These are phyloP conservation scores for Lepidiolamprologus cunningtoni DNA, from an alignment of 2,113 vertebrate genomes.

Conservation along the genomic window DNA sequence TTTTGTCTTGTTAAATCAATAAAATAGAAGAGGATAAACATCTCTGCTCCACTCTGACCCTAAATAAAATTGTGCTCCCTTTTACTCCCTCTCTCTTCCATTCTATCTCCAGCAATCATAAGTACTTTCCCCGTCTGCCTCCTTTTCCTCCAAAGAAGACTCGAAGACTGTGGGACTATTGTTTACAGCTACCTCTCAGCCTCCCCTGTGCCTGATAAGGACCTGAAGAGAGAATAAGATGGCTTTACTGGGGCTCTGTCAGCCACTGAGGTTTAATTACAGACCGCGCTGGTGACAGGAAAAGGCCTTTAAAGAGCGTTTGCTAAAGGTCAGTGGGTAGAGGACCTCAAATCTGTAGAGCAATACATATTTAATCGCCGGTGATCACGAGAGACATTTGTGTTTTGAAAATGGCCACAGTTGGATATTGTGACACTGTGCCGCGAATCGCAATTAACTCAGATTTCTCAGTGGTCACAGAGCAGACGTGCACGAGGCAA, in stretches of 20 bases:
- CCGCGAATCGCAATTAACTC: slow-evolving; percentile 1
- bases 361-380: slow-evolving; percentile 60
- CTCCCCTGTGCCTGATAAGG: slow-evolving; percentile 57
- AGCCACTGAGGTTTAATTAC: slow-evolving; percentile 69
- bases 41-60: neutral
- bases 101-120: slow-evolving; percentile 32
- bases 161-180: slow-evolving; percentile 35
- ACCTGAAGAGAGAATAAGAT: slow-evolving; percentile 31
- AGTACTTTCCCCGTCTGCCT: neutral
- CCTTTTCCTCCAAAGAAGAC: slow-evolving; percentile 22
- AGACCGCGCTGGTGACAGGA: slow-evolving; percentile 18
- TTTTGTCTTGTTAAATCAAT: slow-evolving; percentile 29
- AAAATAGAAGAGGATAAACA: slow-evolving; percentile 3
- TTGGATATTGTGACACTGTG: neutral
- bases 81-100: neutral
- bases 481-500: neutral
- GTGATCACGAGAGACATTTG: neutral
- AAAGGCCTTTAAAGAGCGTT: slow-evolving; percentile 15
- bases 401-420: slow-evolving; percentile 15
- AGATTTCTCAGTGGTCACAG: neutral
- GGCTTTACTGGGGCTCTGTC: slow-evolving; percentile 59
- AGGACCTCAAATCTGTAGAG: slow-evolving; percentile 29
- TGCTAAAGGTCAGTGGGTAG: slow-evolving; percentile 54
- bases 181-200: slow-evolving; percentile 53
- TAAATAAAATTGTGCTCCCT: neutral